Conservation (phyloP, 1,140 invertebrate genomes). For the Sitobion miscanthi region DNA sequence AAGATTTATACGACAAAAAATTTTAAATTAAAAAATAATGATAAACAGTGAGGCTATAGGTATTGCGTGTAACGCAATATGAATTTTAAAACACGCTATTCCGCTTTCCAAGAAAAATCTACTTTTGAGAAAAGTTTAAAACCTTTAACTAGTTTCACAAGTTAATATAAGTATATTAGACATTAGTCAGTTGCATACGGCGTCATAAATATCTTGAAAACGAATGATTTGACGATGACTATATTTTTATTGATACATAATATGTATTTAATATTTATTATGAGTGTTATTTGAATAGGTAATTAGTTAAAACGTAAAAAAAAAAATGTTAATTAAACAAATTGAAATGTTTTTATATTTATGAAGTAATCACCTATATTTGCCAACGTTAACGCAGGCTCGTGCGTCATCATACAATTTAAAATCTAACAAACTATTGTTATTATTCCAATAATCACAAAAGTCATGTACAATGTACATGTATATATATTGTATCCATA, state of each 20-base stretch:
- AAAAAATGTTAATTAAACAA: neutral
- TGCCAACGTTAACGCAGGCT: neutral
- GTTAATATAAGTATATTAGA: neutral
- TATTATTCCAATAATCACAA: neutral
- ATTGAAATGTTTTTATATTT: neutral
- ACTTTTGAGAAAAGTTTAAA: neutral
- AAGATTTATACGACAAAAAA: neutral
- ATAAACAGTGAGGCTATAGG: neutral
- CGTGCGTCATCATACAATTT: neutral
- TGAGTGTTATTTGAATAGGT: neutral
- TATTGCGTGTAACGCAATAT: neutral
- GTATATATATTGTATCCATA: no score
- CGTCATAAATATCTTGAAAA: neutral
- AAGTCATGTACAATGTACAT: neutral
- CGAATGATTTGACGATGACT: neutral
- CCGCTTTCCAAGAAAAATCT: neutral
- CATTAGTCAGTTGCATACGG: neutral
- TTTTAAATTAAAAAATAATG: neutral
- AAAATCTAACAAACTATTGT: neutral
- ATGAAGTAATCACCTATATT: neutral
- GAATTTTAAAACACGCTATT: neutral
- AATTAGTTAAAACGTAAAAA: neutral
- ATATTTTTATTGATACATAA: neutral
- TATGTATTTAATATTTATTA: neutral
- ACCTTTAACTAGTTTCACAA: neutral